Percentiles rank a stretch among this genome's conserved stretches.
phyloP scores from a whole-genome alignment of 2,797 vertebrate species.

The Diplodus puntazzo region DNA sequence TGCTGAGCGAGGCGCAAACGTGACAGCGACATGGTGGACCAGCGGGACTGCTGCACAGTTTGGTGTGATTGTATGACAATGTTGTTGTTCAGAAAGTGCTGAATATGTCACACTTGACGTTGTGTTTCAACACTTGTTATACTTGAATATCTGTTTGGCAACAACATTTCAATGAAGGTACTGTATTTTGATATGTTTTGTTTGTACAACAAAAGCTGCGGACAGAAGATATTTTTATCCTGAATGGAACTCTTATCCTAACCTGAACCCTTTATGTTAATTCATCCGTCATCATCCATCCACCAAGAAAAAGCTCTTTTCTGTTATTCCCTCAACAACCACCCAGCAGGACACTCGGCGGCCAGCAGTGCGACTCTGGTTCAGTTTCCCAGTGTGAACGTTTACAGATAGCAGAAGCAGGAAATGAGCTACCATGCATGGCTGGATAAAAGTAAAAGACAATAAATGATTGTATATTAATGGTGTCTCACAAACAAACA shows the following conservation, averaged over 20 bases:
- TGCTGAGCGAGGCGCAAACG: too few species aligned
- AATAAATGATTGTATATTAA: slow-evolving; percentile 38
- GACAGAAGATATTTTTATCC: not conserved
- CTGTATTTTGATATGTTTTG: not conserved
- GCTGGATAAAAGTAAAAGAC: slow-evolving; percentile 15
- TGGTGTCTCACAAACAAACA: slow-evolving; percentile 41
- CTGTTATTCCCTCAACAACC: not conserved
- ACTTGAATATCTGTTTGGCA: not conserved
- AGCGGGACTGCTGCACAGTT: too few species aligned
- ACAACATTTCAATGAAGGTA: not conserved
- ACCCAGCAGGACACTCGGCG: not conserved
- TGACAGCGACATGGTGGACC: too few species aligned
- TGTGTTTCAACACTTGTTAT: too few species aligned
- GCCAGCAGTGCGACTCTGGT: not conserved
- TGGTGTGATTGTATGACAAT: too few species aligned
- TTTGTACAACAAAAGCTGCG: not conserved
- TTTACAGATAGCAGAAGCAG: not conserved
- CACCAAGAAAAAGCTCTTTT: not conserved
- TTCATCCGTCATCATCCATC: too few species aligned
- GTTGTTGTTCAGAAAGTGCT: too few species aligned
- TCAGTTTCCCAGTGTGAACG: slow-evolving; percentile 11
- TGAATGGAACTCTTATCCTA: not conserved
- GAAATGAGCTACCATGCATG: slow-evolving; percentile 1
- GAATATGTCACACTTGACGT: too few species aligned
- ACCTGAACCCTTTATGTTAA: too few species aligned